Percentiles rank a stretch among this genome's conserved stretches.
phyloP scores from a whole-genome alignment of 2,113 vertebrate species.

The Brienomyrus longianalis region DNA sequence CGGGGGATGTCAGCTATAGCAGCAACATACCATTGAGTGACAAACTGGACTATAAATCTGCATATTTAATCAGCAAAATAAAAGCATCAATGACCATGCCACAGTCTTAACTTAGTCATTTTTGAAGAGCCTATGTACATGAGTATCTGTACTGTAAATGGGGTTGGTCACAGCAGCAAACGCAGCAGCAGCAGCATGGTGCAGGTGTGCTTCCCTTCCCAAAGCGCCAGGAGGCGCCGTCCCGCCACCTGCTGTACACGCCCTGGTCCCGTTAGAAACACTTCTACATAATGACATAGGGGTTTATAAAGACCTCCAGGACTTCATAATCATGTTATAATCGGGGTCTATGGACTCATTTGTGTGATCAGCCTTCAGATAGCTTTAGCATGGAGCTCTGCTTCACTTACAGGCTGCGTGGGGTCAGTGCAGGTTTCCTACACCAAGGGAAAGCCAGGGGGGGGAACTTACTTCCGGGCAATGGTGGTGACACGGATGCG shows the following conservation, averaged over 20 bases:
- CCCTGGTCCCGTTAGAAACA: background rate
- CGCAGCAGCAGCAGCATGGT: background rate
- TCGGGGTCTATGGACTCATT: background rate
- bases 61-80: background rate
- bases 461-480: conserved; percentile 72
- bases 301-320: background rate
- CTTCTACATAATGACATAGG: background rate
- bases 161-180: background rate
- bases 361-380: background rate
- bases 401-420: background rate
- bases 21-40: background rate
- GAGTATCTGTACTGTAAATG: background rate
- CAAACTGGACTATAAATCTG: background rate
- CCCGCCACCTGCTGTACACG: background rate
- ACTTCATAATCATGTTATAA: background rate
- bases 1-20: background rate
- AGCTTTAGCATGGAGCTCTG: background rate
- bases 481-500: conserved; percentile 80
- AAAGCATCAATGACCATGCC: background rate
- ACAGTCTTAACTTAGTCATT: background rate
- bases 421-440: background rate
- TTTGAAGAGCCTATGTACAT: background rate
- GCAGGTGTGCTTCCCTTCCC: background rate
- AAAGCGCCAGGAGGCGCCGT: background rate
- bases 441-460: background rate